phyloP scores from a whole-genome alignment of 2,113 vertebrate species.

The Rhinichthys klamathensis region DNA sequence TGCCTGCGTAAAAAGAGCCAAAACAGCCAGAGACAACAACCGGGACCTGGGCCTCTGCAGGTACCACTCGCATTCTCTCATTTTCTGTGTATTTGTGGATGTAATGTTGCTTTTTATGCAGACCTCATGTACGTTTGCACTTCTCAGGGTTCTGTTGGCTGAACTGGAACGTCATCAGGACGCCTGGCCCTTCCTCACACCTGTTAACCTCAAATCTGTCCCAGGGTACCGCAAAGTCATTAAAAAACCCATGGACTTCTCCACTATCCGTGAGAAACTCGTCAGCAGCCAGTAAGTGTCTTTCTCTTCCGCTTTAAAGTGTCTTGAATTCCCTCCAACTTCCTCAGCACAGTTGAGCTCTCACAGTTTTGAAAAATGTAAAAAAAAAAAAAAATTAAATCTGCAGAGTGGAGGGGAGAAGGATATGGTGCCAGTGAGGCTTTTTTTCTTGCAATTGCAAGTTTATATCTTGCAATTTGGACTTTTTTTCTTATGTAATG shows the following conservation, averaged over 20 bases:
- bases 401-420: too few species aligned
- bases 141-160: slow-evolving; percentile 87
- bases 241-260: slow-evolving; percentile 99
- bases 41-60: slow-evolving; percentile 94
- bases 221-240: slow-evolving; percentile 98
- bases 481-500: too few species aligned
- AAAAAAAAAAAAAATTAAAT: background rate
- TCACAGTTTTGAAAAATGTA: background rate
- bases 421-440: too few species aligned
- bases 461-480: too few species aligned
- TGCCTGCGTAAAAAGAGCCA: slow-evolving; percentile 86
- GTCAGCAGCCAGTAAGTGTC: slow-evolving; percentile 95
- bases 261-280: slow-evolving; percentile 97
- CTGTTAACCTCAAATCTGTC: slow-evolving; percentile 97
- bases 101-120: slow-evolving; percentile 22
- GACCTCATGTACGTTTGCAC: slow-evolving; percentile 28
- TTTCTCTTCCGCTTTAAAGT: too few species aligned
- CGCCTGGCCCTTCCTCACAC: slow-evolving; percentile 97
- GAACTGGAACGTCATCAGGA: slow-evolving; percentile 98
- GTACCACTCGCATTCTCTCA: slow-evolving; percentile 63
- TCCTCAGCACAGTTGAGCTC: too few species aligned
- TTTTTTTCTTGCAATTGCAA: too few species aligned
- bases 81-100: background rate
- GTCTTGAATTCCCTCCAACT: too few species aligned
- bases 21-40: slow-evolving; percentile 87